A percentile compares a stretch with the other conserved stretches of the same genome.
phyloP scores from a whole-genome alignment of 2,797 vertebrate genomes.

The Tympanoctomys barrerae region DNA sequence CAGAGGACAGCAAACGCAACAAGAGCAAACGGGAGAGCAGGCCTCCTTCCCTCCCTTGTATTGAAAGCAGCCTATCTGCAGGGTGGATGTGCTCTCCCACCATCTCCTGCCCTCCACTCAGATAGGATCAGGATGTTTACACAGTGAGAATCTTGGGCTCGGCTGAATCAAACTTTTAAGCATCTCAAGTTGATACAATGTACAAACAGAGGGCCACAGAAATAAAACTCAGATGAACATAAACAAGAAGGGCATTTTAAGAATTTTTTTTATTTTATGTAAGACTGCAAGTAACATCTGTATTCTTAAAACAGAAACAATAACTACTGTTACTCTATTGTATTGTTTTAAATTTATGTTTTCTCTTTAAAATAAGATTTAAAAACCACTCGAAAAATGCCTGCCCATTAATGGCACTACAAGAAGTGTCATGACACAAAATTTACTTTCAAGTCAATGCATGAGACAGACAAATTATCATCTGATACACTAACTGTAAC shows the following conservation, averaged over 20 bases:
- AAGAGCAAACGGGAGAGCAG: neutral
- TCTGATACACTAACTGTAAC: neutral
- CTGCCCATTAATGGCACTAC: neutral
- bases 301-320: neutral
- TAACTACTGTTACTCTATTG: neutral
- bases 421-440: neutral
- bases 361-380: slow-evolving; percentile 2
- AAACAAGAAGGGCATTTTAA: neutral
- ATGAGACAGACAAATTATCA: slow-evolving; percentile 14
- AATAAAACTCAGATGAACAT: neutral
- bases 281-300: neutral
- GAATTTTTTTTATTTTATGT: neutral
- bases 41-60: neutral
- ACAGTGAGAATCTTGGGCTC: neutral
- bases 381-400: slow-evolving; percentile 20
- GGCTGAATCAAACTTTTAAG: neutral
- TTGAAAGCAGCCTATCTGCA: neutral
- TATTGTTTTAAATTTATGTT: neutral
- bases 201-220: neutral
- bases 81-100: too few species aligned
- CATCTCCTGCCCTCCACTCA: neutral
- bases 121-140: neutral
- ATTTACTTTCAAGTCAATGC: slow-evolving; percentile 18
- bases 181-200: neutral
- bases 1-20: neutral